Conservation (phyloP, 1,140 invertebrate species). For the Dendroctonus ponderosae region DNA sequence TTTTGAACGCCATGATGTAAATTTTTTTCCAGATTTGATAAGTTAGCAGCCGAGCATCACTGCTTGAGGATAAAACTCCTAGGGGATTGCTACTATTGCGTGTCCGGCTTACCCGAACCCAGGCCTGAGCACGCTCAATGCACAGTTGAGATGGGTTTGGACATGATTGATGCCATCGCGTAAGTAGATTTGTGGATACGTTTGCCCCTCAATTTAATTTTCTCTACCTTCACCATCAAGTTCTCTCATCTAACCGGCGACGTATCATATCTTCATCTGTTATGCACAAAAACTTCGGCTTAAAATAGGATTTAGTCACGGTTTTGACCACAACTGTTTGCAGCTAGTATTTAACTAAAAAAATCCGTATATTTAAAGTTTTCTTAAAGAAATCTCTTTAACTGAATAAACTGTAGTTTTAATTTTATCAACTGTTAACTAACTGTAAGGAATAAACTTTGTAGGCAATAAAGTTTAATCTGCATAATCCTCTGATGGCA, state of each 20-base stretch:
- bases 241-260: neutral
- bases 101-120: constrained; percentile 75
- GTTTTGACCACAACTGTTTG: no score
- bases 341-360: no score
- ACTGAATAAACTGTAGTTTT: no score
- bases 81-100: constrained; percentile 68
- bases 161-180: constrained; percentile 96
- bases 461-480: no score
- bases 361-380: no score
- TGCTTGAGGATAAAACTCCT: constrained; percentile 90
- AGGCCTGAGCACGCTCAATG: constrained; percentile 88
- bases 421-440: no score
- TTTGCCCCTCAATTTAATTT: neutral
- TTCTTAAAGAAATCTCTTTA: no score
- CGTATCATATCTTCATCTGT: neutral
- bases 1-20: neutral
- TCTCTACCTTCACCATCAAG: neutral
- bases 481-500: no score
- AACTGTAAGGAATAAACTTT: no score
- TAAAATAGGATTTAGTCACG: no score
- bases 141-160: constrained; percentile 93
- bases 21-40: constrained; percentile 73
- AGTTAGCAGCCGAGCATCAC: constrained; percentile 85
- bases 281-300: neutral
- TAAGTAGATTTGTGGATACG: constrained; percentile 58